Percentiles rank a stretch among this genome's conserved stretches.
phyloP scores from a whole-genome alignment of 2,888 invertebrate genomes.

The Altica lythri region DNA sequence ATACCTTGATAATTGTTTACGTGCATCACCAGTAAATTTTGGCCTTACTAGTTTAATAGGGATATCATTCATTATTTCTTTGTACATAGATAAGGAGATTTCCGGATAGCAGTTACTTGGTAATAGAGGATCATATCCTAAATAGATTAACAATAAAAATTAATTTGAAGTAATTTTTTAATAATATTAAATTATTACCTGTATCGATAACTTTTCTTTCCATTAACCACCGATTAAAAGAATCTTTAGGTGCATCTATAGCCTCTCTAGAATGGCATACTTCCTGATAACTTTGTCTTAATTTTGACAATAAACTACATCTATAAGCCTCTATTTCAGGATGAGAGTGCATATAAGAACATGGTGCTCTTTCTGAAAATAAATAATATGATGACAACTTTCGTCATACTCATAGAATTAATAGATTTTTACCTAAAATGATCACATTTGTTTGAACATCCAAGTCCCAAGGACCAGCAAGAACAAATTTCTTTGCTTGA shows the following conservation, averaged over 20 bases:
- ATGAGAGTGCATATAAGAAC: slow-evolving; percentile 87
- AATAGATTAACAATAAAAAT: slow-evolving; percentile 49
- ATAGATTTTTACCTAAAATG: slow-evolving; percentile 54
- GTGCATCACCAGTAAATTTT: slow-evolving; percentile 92
- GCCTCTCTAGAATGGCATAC: slow-evolving; percentile 89
- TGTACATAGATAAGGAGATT: slow-evolving; percentile 92
- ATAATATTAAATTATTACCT: slow-evolving; percentile 48
- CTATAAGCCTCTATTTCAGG: slow-evolving; percentile 81
- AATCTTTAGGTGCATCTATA: slow-evolving; percentile 95
- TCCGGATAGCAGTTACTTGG: slow-evolving; percentile 92
- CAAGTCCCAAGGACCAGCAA: slow-evolving; percentile 91
- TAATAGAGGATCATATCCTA: slow-evolving; percentile 86
- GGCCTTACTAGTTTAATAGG: slow-evolving; percentile 95
- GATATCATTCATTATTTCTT: slow-evolving; percentile 97
- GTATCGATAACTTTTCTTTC: slow-evolving; percentile 90
- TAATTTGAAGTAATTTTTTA: background rate
- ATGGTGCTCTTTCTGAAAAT: slow-evolving; percentile 74
- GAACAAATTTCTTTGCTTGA: slow-evolving; percentile 69
- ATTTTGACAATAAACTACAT: slow-evolving; percentile 78
- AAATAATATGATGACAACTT: background rate
- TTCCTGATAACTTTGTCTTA: slow-evolving; percentile 91
- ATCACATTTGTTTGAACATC: slow-evolving; percentile 92
- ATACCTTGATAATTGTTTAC: slow-evolving; percentile 83
- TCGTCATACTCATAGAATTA: background rate
- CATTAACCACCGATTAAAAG: slow-evolving; percentile 95